Base-by-base conservation (phyloP, 2,113 vertebrate genomes). In the Atherinomorus stipes region DNA sequence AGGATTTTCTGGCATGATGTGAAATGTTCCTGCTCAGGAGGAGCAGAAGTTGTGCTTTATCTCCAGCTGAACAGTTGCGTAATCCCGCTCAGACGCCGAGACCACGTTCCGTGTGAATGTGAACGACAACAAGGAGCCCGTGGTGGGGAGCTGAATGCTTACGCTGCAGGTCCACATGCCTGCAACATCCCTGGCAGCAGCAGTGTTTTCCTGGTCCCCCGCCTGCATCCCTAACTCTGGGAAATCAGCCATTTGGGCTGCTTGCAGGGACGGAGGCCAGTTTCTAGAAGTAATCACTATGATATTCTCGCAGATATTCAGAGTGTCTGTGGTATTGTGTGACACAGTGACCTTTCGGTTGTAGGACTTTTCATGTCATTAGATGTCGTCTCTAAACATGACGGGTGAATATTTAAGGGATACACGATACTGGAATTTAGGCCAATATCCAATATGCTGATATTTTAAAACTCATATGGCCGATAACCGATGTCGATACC, bases 131-230 rank as follows among this genome's bases (percentile, higher is more conserved):
- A 88, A 57, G 53, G 65, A 80, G 60, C 25, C 25, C 7, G 38
- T 31, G 67, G 59, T 6, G 10, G 73, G 60, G 21, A 66, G 45
- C 66, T 68, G 66, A 60, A 64, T 71, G 54, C 61, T 68, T 59
- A 16, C 49, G 58, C 67, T 75, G 79, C 79, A 67, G 86, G 73
- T 71, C 78, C 66, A 78, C 76, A 79, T 74, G 60, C 69, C 76
- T 85, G 71, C 79, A 85, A 78, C 81, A 78, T 84, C 73, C 69
- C 68, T 89, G 88, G 85, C 91, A 90, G 78, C 89, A 61, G 51
- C 62, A 42, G 23, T 87, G 88, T 81, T 85, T 79, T 80, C 57
- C 75, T 81, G 76, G 84, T 81, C 80, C 56, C 15, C 38, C 70
- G 76, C 80, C 84, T 67, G 26, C 82, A 45, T 72, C 57, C 38